Evolutionary conservation across 2,113 vertebrate genomes (phyloP).

Genomic region (Camelus bactrianus): DNA sequence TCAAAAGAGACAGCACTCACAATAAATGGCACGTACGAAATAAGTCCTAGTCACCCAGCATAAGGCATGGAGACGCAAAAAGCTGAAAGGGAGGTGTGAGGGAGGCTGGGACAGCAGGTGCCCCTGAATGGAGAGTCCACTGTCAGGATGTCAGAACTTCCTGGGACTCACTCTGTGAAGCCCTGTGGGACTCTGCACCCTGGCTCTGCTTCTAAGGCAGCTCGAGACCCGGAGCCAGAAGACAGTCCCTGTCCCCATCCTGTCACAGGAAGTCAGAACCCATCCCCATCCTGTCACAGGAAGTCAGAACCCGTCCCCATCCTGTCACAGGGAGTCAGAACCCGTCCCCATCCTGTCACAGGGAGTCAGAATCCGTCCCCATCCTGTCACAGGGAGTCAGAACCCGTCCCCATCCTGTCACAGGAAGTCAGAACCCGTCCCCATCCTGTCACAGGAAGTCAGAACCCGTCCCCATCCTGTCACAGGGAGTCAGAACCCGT

Average conservation of each 20-base stretch:
- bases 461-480: accelerated
- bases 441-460: neutral
- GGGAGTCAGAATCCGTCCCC: neutral
- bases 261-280: neutral
- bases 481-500: neutral
- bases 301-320: neutral
- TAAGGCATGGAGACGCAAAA: accelerated
- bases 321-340: neutral
- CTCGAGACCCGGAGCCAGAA: neutral
- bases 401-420: neutral
- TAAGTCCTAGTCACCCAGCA: neutral
- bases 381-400: neutral
- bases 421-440: neutral
- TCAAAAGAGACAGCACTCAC: neutral
- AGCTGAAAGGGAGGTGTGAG: neutral
- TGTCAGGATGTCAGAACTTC: neutral
- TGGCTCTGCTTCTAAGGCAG: neutral
- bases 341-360: accelerated
- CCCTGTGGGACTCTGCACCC: neutral
- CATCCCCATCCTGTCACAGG: neutral
- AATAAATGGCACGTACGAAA: accelerated
- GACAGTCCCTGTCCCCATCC: neutral
- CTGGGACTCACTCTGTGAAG: neutral
- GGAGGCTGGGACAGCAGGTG: accelerated
- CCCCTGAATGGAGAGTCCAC: neutral